A percentile compares a stretch with the other conserved stretches of the same genome.
Conservation (phyloP, 2,113 vertebrate genomes). For the Caranx ignobilis region DNA sequence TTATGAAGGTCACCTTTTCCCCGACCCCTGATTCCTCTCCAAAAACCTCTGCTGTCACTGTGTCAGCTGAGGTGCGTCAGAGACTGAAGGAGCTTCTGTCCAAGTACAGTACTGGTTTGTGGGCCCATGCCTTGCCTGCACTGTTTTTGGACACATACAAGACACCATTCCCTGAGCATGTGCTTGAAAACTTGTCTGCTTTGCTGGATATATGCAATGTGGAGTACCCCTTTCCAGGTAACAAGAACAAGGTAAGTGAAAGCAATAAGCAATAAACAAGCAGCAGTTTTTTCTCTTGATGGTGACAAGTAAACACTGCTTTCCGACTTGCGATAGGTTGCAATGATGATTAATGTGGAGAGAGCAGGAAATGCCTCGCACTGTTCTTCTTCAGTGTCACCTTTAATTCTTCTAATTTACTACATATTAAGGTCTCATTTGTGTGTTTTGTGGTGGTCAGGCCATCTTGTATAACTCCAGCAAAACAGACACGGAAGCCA, state of each 20-base stretch:
- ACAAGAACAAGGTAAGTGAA: constrained; percentile 82
- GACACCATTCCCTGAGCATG: constrained; percentile 85
- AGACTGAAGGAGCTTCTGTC: constrained; percentile 87
- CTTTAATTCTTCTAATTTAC: background rate
- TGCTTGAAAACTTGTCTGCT: constrained; percentile 85
- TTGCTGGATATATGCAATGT: constrained; percentile 88
- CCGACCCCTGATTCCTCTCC: constrained; percentile 18
- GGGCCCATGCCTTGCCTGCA: constrained; percentile 91
- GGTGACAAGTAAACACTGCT: no score
- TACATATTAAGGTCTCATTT: background rate
- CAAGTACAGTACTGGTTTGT: constrained; percentile 90
- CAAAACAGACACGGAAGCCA: constrained; percentile 40
- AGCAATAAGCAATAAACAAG: background rate
- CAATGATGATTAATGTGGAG: background rate
- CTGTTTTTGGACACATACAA: constrained; percentile 90
- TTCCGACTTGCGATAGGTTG: no score
- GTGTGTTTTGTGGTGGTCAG: constrained; percentile 42
- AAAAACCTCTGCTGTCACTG: background rate
- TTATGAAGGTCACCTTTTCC: constrained; percentile 25
- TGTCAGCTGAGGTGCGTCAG: constrained; percentile 81
- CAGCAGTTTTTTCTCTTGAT: background rate
- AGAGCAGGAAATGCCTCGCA: background rate
- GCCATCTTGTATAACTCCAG: constrained; percentile 90
- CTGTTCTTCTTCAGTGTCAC: no score
- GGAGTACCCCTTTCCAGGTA: constrained; percentile 86